Evolutionary conservation across 2,113 vertebrate genomes (phyloP), one percentile per base, ranked within the genome.

Genomic region (Tonatia bakeri): DNA sequence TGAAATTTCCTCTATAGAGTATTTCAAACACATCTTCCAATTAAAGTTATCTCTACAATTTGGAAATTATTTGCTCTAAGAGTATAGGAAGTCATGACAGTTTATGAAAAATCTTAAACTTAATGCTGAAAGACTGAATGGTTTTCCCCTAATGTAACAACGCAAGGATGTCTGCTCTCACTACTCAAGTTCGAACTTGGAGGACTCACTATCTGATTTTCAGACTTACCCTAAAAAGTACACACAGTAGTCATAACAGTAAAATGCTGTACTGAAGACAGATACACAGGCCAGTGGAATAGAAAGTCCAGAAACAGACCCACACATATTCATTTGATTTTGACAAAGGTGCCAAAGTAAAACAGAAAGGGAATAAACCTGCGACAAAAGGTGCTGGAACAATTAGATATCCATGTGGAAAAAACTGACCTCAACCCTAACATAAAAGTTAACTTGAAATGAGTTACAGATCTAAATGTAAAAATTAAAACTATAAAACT

Each of bases 21-120:
- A 61, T 93, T 90, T 90, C 65, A 88, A 87, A 80, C 87, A 52
- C 16, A 88, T 76, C 50, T 67, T 84, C n/a, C 52, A 79, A n/a
- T 5, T 65, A 24, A 31, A 90, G 61, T n/a, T 47, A 40, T 89
- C 26, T 38, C 26, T 52, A 47, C 12, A 72, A 56, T 72, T 59
- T 84, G 52, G 43, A 70, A 96, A 81, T 84, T 54, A 76, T 65
- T 64, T 82, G 47, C 22, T 69, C 73, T 52, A 84, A 88, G 31
- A 80, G 52, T 54, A n/a, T 59, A 90, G 72, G 24, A 88, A 59
- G 20, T 88, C 40, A 26, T 16, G n/a, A 56, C 17, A 54, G 47
- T 65, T 93, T 56, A 79, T 91, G 47, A 92, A 85, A 94, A 89
- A 70, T 64, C 82, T 82, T 75, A 81, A 3, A 47, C 33, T 76